Evolutionary conservation across 2,888 invertebrate genomes (phyloP).

Genomic region (Rhamnusium bicolor): DNA sequence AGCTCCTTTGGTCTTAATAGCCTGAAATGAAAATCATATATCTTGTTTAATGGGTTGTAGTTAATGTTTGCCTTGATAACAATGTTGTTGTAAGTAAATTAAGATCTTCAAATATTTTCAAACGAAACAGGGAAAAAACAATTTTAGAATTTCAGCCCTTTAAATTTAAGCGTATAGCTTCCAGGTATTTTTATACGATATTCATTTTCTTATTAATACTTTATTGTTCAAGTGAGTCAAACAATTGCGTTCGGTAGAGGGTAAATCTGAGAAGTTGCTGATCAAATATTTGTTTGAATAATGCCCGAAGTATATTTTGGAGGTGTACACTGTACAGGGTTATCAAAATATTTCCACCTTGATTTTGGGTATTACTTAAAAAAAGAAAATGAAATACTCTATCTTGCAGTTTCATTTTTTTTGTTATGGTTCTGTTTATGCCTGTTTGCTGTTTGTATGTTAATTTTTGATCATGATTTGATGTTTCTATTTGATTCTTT

Average conservation of each 20-base stretch:
- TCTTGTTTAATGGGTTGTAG: constrained; percentile 39
- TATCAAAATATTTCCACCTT: not conserved
- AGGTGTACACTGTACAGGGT: not conserved
- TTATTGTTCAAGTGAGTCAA: not conserved
- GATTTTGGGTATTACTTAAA: too few relatives aligned
- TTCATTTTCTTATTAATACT: not conserved
- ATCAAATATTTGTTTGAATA: not conserved
- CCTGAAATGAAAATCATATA: constrained; percentile 43
- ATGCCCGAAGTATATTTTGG: not conserved
- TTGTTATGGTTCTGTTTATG: too few relatives aligned
- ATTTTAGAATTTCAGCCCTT: not conserved
- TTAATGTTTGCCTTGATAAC: constrained; percentile 40
- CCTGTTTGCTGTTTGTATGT: too few relatives aligned
- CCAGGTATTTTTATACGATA: not conserved
- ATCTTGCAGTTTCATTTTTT: too few relatives aligned
- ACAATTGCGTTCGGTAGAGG: not conserved
- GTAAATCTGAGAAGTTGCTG: not conserved
- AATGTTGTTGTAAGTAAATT: constrained; percentile 27
- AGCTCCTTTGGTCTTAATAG: constrained; percentile 31
- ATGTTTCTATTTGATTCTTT: too few relatives aligned
- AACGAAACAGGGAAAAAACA: not conserved
- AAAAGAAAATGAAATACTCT: too few relatives aligned
- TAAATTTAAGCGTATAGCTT: not conserved
- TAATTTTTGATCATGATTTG: too few relatives aligned
- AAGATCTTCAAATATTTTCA: not conserved